Percentiles rank a stretch among this genome's conserved stretches.
Evolutionary conservation across 1,140 invertebrate genomes (phyloP).

Genomic region (Euwallacea fornicatus): DNA sequence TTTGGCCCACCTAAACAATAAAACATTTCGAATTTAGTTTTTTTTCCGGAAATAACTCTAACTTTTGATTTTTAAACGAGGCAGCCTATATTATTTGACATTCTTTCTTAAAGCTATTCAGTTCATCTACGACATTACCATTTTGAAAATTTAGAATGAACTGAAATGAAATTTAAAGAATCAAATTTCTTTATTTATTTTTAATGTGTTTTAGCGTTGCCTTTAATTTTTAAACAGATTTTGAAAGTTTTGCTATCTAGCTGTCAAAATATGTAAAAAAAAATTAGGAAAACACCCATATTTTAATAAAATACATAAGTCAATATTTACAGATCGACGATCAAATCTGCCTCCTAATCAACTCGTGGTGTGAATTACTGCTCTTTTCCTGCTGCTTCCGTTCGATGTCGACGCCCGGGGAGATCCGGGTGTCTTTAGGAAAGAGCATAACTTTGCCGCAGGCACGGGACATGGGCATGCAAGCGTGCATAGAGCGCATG

Average conservation of each 20-base stretch:
- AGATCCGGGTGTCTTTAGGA: slow-evolving; percentile 65
- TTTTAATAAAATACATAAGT: neutral
- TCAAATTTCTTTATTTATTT: no score
- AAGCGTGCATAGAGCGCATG: slow-evolving; percentile 89
- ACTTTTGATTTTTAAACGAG: no score
- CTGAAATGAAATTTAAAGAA: no score
- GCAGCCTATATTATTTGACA: no score
- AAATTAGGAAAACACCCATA: neutral
- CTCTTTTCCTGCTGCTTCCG: slow-evolving; percentile 91
- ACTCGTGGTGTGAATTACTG: slow-evolving; percentile 95
- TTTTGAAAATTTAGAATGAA: no score
- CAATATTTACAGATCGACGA: slow-evolving; percentile 78
- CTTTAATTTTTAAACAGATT: no score
- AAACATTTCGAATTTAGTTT: no score
- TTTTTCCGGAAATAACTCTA: no score
- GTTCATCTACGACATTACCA: neutral
- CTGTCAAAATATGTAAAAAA: no score
- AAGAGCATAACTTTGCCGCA: slow-evolving; percentile 56
- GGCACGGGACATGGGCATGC: slow-evolving; percentile 58
- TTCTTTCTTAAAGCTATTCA: neutral
- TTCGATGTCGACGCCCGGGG: slow-evolving; percentile 82
- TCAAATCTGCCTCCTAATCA: slow-evolving; percentile 94
- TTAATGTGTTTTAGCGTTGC: no score
- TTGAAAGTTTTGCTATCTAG: no score
- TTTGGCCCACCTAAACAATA: no score